Base-by-base conservation (phyloP, 2,888 invertebrate genomes). In the Apotomis turbidana region DNA sequence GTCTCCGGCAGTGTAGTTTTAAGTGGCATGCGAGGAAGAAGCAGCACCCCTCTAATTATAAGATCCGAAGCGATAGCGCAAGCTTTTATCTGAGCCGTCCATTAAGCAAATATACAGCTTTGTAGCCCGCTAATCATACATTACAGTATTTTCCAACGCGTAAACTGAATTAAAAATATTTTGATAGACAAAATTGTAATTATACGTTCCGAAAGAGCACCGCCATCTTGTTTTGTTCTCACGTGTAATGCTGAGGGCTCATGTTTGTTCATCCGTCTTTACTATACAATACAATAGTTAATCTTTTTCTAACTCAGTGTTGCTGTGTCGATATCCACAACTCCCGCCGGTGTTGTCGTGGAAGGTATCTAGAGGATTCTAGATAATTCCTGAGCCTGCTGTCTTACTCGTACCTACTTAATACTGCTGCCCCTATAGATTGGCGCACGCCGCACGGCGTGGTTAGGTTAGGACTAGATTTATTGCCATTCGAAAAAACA, bases 41-140 rank as follows among this genome's bases (percentile, higher is more conserved):
- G 78, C 81, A 80, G 76, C 76, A 78, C 75, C 88, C 91, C 93
- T 92, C 88, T 93, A 93, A 93, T 93, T 93, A 93, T 75, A 71
- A 85, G 93, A 93, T 91, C 87, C 86, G 83, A 75, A 84, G 54
- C 57, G 93, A 93, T 93, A 93, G 85, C 90, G 89, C 85, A 78
- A 78, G 90, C 92, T 92, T 91, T 93, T 92, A 93, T 92, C 90
- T 91, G 83, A 81, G 10, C 8, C 84, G 88, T 93, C 93, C 93
- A 93, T 93, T 93, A 93, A 89, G 88, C 90, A 93, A 93, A 93
- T 93, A 93, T 90, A 93, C 93, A 91, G 88, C 90, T 91, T 88
- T 87, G 88, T 84, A 86, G 83, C 82, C 76, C 81, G 76, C 79
- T 93, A 93, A 93, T 91, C 86, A 92, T 80, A 91, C 86, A 88